These are phyloP conservation scores for Petrophora chlorosata DNA, from an alignment of 2,888 invertebrate genomes.

Conservation along the genomic window DNA sequence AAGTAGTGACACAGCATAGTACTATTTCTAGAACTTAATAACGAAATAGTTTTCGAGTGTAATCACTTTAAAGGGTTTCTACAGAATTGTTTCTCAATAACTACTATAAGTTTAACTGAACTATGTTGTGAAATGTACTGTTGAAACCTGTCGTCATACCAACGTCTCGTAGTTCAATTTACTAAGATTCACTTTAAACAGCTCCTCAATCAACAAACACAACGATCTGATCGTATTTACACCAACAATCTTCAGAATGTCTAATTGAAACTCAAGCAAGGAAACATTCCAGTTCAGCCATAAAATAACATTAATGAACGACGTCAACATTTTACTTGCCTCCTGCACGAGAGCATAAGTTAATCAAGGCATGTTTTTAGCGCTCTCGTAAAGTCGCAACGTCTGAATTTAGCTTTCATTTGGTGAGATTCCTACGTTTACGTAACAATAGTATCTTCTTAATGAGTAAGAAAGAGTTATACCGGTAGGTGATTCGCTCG, in stretches of 20 bases:
- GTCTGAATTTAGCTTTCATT: constrained; percentile 46
- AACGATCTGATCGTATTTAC: constrained; percentile 27
- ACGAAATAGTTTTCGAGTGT: too few species aligned
- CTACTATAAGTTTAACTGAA: too few species aligned
- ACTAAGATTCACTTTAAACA: not conserved
- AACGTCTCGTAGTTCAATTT: too few species aligned
- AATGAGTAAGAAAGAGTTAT: constrained; percentile 62
- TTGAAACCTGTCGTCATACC: too few species aligned
- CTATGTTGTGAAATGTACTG: too few species aligned
- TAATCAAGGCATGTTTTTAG: constrained; percentile 39
- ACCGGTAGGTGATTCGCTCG: constrained; percentile 48
- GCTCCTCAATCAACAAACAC: not conserved
- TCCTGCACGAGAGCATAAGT: constrained; percentile 34
- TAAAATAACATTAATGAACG: constrained; percentile 20
- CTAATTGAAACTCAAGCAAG: constrained; percentile 21
- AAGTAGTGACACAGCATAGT: too few species aligned
- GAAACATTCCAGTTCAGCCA: constrained; percentile 16
- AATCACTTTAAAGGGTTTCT: too few species aligned
- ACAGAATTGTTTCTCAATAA: too few species aligned
- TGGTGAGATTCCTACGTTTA: constrained; percentile 47
- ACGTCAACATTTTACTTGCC: constrained; percentile 30
- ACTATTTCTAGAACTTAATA: too few species aligned
- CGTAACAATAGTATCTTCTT: constrained; percentile 50
- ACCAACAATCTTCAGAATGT: constrained; percentile 29
- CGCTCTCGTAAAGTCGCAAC: constrained; percentile 35